phyloP scores from a whole-genome alignment of 2,797 vertebrate genomes.

The Acropternis orthonyx region DNA sequence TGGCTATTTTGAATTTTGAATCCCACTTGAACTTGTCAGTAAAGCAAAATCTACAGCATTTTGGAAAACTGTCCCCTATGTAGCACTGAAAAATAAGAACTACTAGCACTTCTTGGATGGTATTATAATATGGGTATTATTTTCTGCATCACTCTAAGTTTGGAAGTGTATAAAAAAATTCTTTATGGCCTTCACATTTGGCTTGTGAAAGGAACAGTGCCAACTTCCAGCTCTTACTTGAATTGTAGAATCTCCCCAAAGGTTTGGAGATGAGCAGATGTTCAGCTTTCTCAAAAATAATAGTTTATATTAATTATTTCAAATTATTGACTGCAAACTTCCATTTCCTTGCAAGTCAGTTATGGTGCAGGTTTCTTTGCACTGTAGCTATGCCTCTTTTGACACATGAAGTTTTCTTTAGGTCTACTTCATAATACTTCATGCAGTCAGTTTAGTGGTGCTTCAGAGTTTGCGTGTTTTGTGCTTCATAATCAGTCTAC shows the following conservation, averaged over 20 bases:
- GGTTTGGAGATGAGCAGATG: not conserved
- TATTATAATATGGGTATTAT: not conserved
- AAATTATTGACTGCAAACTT: not conserved
- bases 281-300: not conserved
- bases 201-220: not conserved
- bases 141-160: not conserved
- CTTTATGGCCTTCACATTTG: not conserved
- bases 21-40: not conserved
- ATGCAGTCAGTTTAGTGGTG: not conserved
- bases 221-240: not conserved
- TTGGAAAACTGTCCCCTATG: not conserved
- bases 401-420: not conserved
- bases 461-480: not conserved
- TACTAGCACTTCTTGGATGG: not conserved
- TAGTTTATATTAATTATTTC: not conserved
- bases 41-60: not conserved
- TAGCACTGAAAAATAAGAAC: not conserved
- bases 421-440: not conserved
- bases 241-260: not conserved
- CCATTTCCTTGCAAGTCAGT: not conserved
- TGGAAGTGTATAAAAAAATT: not conserved
- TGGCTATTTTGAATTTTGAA: conserved; percentile 8
- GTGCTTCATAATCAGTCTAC: not conserved
- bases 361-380: not conserved
- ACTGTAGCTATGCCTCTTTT: not conserved